phyloP scores from a whole-genome alignment of 2,113 vertebrate species.

The Pterocles burchelli region DNA sequence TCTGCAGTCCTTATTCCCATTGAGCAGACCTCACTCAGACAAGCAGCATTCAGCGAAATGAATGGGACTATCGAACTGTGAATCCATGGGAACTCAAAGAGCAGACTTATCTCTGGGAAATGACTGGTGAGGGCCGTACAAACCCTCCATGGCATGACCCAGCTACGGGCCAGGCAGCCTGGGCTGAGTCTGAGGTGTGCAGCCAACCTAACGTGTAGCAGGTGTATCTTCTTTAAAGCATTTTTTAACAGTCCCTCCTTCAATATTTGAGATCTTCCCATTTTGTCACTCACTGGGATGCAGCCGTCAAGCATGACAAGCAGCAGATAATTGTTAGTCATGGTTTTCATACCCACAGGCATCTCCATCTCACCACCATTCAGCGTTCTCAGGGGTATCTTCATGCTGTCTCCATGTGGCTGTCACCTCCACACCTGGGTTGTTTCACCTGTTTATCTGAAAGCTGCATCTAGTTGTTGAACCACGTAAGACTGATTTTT shows the following conservation, averaged over 20 bases:
- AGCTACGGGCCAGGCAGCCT: background rate
- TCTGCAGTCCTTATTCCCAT: background rate
- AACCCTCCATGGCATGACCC: background rate
- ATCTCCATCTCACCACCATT: background rate
- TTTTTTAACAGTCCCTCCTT: background rate
- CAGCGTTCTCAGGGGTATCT: background rate
- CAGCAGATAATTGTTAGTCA: background rate
- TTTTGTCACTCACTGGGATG: background rate
- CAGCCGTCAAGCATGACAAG: background rate
- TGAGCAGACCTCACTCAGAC: background rate
- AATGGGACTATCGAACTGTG: background rate
- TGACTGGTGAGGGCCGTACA: background rate
- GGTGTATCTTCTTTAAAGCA: background rate
- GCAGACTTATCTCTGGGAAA: background rate
- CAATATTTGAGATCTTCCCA: background rate
- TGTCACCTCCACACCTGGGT: background rate
- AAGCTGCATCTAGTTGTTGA: background rate
- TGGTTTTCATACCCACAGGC: background rate
- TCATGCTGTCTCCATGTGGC: fast-evolving
- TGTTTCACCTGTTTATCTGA: background rate
- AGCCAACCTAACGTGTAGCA: background rate
- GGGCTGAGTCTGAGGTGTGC: background rate
- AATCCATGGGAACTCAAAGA: background rate
- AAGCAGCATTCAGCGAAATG: background rate
- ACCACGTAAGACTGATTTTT: background rate